Base-by-base conservation (phyloP, 2,113 vertebrate species). In the Amphiprion percula region DNA sequence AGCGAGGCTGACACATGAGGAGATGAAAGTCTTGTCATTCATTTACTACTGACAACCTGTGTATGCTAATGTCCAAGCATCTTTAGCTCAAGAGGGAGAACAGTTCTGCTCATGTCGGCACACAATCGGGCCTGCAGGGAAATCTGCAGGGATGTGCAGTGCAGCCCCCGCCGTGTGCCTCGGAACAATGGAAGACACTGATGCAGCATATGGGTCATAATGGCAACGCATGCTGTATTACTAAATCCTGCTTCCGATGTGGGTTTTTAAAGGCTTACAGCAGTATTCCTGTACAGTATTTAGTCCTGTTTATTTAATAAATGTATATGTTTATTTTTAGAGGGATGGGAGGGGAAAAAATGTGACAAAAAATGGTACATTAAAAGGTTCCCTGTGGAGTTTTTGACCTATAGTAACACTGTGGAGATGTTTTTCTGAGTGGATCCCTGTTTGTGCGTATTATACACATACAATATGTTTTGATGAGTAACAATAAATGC, bases 11-110 rank as follows among this genome's bases (percentile, higher is more conserved):
- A 94, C 94, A 89, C 76, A 28, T 71, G 3, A 80, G 82, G 88
- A 93, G 94, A 94, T 93, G 94, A 92, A 93, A 94, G 88, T 90
- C 92, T 90, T 94, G 94, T 93, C 94, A 93, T 93, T 93, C 91
- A 93, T 94, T 94, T 94, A 53, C 83, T 79, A 56, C 83, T 85
- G 91, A 94, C 92, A 90, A 89, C 83, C 88, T 76, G 82, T 82
- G 91, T 93, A 92, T 93, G 93, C 92, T 93, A 92, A 94, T 92
- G 90, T 93, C 90, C 91, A 50, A 79, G 88, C 87, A 24, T 90
- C 85, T 92, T 91, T 86, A 87, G 87, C 79, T 90, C 82, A 74
- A 54, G 53, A 61, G 75, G 24, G 81, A 62, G 79, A 83, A 79
- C 84, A 55, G 85, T 71, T 67, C 17, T 86, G 86, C 66, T 30